These are phyloP conservation scores for Heliothis virescens DNA, from an alignment of 1,140 invertebrate genomes.

Conservation along the genomic window DNA sequence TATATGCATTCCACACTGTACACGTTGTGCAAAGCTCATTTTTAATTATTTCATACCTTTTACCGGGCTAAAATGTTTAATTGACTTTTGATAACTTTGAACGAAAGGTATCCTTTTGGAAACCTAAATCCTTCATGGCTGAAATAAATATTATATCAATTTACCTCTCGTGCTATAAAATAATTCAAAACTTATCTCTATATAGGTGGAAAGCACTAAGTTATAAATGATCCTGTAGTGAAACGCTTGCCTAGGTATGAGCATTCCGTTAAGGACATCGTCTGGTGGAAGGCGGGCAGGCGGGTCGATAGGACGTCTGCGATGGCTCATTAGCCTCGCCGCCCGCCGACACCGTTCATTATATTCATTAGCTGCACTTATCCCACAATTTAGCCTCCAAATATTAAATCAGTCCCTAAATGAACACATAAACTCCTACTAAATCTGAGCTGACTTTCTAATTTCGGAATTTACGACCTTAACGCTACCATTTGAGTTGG, in stretches of 20 bases:
- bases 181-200: not conserved
- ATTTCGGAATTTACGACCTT: not conserved
- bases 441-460: not conserved
- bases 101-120: too few relatives aligned
- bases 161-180: too few relatives aligned
- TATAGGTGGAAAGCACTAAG: constrained; percentile 8
- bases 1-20: too few relatives aligned
- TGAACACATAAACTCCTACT: not conserved
- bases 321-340: constrained; percentile 36
- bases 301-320: constrained; percentile 27
- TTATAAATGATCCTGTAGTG: not conserved
- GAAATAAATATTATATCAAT: too few relatives aligned
- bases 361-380: constrained; percentile 46
- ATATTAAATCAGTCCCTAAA: constrained; percentile 10
- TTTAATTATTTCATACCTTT: too few relatives aligned
- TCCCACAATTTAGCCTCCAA: not conserved
- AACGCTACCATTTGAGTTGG: not conserved
- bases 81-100: too few relatives aligned
- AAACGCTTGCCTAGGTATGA: not conserved
- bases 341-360: constrained; percentile 18
- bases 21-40: too few relatives aligned
- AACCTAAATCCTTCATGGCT: too few relatives aligned
- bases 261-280: not conserved
- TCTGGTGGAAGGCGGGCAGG: not conserved
- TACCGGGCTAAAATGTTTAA: too few relatives aligned